Base-by-base conservation (phyloP, 2,888 invertebrate genomes). In the Hedya salicella region DNA sequence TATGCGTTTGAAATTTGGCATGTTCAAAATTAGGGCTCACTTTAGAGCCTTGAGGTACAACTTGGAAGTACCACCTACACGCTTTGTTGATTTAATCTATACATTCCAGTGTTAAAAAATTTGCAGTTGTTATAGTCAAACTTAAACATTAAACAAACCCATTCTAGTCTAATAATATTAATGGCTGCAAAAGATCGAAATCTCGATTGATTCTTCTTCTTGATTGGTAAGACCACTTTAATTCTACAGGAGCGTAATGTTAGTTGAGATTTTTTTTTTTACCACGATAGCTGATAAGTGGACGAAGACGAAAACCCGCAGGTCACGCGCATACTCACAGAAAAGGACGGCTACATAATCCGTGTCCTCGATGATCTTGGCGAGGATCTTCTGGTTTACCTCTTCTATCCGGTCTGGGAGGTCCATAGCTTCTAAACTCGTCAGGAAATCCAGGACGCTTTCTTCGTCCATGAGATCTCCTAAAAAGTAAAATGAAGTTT, bases 381-480 rank as follows among this genome's bases (percentile, higher is more conserved):
- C 94, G 72, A 98, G 93, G 80, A 98, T 97, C 88, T 97, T 97
- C 70, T 97, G 94, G 86, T 98, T 98, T 61, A 98, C 98, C 93
- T 98, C 98, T 93, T 98, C 98, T 88, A 98, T 98, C 87, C 98
- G 95, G 91, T 98, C 98, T 54, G 98, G 98, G 80, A 97, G 93
- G 86, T 98, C 98, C 97, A 98, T 97, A 75, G 98, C 97, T 93
- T 98, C 98, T 80, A 98, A 94, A 84, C 97, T 97, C 79, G 98
- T 98, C 79, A 98, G 93, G 93, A 98, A 98, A 93, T 98, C 97
- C 86, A 98, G 93, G 75, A 98, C 98, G 86, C 95, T 96, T 87
- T 97, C 97, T 90, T 98, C 98, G 92, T 98, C 97, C 97, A 97
- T 97, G 87, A 98, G 94, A 94, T 98, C 98, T 93, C 97, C 96